Conservation (phyloP, 1,140 invertebrate species). For the Megalopta genalis region DNA sequence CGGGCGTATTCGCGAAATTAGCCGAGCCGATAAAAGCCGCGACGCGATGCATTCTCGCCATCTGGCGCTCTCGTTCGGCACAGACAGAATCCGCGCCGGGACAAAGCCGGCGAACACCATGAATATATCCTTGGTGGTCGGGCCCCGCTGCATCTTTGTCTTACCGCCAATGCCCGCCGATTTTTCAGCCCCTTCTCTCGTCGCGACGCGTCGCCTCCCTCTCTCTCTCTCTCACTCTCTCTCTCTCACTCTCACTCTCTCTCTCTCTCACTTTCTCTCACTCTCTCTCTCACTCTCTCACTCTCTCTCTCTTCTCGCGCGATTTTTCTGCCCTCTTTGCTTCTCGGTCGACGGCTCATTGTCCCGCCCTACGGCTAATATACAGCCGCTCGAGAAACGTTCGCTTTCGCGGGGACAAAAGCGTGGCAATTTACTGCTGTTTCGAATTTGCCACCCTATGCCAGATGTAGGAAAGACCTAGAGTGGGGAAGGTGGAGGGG, state of each 20-base stretch:
- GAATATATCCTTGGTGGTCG: conserved; percentile 49
- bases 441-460: neutral
- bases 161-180: neutral
- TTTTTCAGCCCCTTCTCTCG: conserved; percentile 19
- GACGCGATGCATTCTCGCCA: too few relatives aligned
- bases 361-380: conserved; percentile 9
- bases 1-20: conserved; percentile 21
- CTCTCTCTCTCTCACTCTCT: too few relatives aligned
- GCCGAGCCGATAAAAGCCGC: conserved; percentile 45
- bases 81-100: conserved; percentile 40
- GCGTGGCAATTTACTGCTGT: conserved; percentile 23
- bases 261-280: neutral
- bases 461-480: too few relatives aligned
- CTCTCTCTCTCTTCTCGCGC: neutral
- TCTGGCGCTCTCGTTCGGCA: conserved; percentile 15
- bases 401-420: conserved; percentile 17
- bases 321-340: conserved; percentile 6
- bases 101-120: conserved; percentile 57
- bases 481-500: too few relatives aligned
- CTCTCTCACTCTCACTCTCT: neutral
- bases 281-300: too few relatives aligned
- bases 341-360: conserved; percentile 41
- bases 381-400: conserved; percentile 9
- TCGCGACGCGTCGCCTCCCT: neutral
- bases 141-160: conserved; percentile 24